Evolutionary conservation across 1,140 invertebrate genomes (phyloP).

Genomic region (Chionoecetes opilio): DNA sequence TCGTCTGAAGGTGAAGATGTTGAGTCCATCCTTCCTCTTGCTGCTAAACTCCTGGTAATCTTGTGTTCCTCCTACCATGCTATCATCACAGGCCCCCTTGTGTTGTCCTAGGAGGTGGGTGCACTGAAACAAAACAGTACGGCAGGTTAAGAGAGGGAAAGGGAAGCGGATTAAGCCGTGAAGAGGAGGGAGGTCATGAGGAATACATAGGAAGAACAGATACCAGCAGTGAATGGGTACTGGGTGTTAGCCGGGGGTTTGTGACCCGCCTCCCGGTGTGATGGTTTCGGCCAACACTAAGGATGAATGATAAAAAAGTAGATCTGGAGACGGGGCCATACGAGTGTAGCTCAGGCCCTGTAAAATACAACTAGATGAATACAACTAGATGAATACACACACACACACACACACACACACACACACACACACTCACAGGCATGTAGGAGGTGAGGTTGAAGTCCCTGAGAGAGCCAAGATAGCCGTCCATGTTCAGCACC

Average conservation of each 20-base stretch:
- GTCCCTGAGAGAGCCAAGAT: slow-evolving; percentile 90
- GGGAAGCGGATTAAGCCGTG: too few species aligned
- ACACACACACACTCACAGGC: slow-evolving; percentile 83
- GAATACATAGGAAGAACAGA: too few species aligned
- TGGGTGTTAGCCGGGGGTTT: too few species aligned
- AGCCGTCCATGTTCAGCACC: slow-evolving; percentile 90
- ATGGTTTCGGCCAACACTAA: too few species aligned
- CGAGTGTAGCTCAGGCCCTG: too few species aligned
- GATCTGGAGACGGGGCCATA: too few species aligned
- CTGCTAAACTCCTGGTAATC: slow-evolving; percentile 85
- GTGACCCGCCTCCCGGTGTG: too few species aligned
- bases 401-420: neutral
- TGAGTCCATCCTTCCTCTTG: slow-evolving; percentile 89
- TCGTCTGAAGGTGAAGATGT: slow-evolving; percentile 82
- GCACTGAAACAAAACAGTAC: slow-evolving; percentile 85
- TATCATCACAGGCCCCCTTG: slow-evolving; percentile 93
- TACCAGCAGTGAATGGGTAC: too few species aligned
- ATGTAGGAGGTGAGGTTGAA: slow-evolving; percentile 94
- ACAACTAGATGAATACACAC: neutral
- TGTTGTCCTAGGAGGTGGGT: slow-evolving; percentile 93
- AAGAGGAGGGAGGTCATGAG: too few species aligned
- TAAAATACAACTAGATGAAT: too few species aligned
- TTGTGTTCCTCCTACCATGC: slow-evolving; percentile 88
- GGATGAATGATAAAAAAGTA: too few species aligned
- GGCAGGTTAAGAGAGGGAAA: neutral